phyloP scores from a whole-genome alignment of 2,797 vertebrate species.

The Oreochromis grahami region DNA sequence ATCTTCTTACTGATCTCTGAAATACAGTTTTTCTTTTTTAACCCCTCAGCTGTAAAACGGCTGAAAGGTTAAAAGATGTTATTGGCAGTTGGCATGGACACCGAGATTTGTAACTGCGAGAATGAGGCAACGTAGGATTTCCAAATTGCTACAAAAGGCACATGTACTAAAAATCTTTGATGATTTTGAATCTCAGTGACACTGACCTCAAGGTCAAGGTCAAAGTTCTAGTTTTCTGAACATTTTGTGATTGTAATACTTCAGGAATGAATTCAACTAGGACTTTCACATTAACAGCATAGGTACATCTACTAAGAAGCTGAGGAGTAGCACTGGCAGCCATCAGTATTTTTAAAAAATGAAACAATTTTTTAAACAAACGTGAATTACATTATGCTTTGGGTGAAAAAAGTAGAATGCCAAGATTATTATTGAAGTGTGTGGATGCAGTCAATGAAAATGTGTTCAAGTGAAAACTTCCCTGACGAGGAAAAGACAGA shows the following conservation, averaged over 20 bases:
- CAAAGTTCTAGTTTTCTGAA: not conserved
- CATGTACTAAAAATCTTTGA: not conserved
- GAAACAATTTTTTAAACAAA: not conserved
- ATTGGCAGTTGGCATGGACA: not conserved
- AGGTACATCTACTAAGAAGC: not conserved
- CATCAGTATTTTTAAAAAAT: not conserved
- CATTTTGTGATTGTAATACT: not conserved
- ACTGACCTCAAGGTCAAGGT: not conserved
- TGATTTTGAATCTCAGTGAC: not conserved
- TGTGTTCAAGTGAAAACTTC: not conserved
- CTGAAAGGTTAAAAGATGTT: not conserved
- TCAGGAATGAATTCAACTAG: not conserved
- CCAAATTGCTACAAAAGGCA: not conserved
- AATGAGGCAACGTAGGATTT: not conserved
- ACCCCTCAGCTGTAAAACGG: not conserved
- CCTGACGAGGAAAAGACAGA: not conserved
- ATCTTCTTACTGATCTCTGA: not conserved
- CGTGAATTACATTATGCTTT: not conserved
- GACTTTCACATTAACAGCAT: not conserved
- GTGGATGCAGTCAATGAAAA: not conserved
- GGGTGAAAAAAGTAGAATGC: not conserved
- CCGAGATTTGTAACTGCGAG: not conserved
- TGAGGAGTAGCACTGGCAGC: not conserved
- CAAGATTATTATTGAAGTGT: not conserved
- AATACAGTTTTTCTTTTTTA: not conserved